phyloP scores from a whole-genome alignment of 2,113 vertebrate species.

The Dipodomys ordii region DNA sequence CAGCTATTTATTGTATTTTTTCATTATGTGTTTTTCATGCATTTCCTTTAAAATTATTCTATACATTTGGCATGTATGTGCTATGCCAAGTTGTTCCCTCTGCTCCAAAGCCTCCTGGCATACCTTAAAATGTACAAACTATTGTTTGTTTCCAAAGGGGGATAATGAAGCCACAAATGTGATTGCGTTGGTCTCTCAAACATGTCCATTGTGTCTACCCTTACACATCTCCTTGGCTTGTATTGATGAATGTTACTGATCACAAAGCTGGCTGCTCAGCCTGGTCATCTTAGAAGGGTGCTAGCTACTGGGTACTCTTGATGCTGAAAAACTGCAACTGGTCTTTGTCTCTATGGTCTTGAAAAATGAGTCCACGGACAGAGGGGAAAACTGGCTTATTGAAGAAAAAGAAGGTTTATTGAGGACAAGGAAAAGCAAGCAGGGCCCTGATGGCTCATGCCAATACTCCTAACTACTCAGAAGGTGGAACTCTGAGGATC shows the following conservation, averaged over 20 bases:
- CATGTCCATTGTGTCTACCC: too few relatives aligned
- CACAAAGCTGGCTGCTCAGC: background rate
- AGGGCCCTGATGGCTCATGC: too few relatives aligned
- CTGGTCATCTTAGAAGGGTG: rapidly evolving
- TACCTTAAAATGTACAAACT: background rate
- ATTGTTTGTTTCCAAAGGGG: background rate
- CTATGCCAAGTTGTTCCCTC: background rate
- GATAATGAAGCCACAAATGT: background rate
- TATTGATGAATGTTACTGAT: rapidly evolving
- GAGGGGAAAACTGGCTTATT: too few relatives aligned
- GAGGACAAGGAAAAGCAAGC: too few relatives aligned
- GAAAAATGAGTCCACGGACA: too few relatives aligned
- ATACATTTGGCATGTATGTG: slow-evolving; percentile 6
- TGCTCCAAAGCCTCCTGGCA: background rate
- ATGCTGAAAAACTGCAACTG: too few relatives aligned
- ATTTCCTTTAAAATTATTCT: slow-evolving; percentile 62
- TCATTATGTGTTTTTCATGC: slow-evolving; percentile 52
- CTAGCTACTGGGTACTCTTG: rapidly evolving
- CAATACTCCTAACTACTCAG: too few relatives aligned
- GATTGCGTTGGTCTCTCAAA: background rate
- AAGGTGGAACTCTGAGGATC: too few relatives aligned
- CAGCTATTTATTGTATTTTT: slow-evolving; percentile 73
- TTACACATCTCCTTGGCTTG: background rate
- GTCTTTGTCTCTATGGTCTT: too few relatives aligned
- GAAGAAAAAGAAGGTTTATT: too few relatives aligned